Evolutionary conservation across 2,888 invertebrate species (phyloP), one percentile per base, ranked within the genome.

Genomic region (Eupithecia tripunctaria): DNA sequence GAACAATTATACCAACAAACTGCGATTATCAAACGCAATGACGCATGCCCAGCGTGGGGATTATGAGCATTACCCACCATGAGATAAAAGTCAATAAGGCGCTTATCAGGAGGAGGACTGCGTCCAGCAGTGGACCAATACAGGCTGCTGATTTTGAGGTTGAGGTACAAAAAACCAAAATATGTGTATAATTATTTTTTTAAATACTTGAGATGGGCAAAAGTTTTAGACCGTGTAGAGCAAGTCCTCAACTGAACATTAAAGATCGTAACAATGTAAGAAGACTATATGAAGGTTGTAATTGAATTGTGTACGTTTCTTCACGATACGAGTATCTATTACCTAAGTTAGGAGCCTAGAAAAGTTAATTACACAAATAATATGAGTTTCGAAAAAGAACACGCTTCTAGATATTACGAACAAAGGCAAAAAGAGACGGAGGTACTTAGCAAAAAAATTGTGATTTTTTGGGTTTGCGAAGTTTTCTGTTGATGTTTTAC

Each of bases 221-320:
- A 25, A 56, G 8, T 60, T 60, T 60, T 18, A 18, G 18, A 8
- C 18, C 60, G 18, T 60, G 60, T 60, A 60, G 14, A 27, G 21
- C 21, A 56, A 12, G 3, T 8, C 29, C 70, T 59, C 68, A 75
- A 71, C 70, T 67, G 59, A 72, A 76, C 76, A 68, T 63, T 68
- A 66, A 60, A 68, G 43, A 74, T 67, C 1, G 71, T 69, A 38
- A 67, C 63, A 51, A 56, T 63, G 56, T 68, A 41, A 29, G 32
- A 70, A 70, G 59, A 64, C 47, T 18, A 51, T 47, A 36, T 43
- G 0, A 51, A 25, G n/a, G 21, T 56, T 25, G 2, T 66, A 68
- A 74, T 74, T 74, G 71, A 71, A 68, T 74, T 68, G 62, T 21
- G 60, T 60, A 60, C 60, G 29, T 60, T 51, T 51, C 47, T 21